Base-by-base conservation (phyloP, 2,113 vertebrate genomes). In the Morone chrysops region DNA sequence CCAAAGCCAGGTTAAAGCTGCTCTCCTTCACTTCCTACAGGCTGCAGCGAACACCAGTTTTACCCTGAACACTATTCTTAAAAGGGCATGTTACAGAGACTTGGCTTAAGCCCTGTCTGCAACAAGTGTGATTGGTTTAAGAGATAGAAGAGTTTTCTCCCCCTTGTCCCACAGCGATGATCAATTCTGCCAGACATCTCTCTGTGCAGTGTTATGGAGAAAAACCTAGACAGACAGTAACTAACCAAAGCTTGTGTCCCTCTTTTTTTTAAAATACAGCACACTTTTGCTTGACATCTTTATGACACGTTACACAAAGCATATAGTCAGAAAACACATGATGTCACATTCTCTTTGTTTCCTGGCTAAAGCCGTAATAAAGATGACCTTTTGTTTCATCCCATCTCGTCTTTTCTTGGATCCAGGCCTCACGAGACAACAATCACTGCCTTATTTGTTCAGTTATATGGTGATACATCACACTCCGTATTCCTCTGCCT, bases 401-500 rank as follows among this genome's bases (percentile, higher is more conserved):
- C 65, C 40, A 9, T 68, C 22, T 17, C 43, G 2, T 76, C 31
- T 36, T 59, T 36, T 51, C 65, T 75, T 78, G 69, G 78, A 67
- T 62, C 59, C 41, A 40, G 56, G 78, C 61, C 66, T 86, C 70
- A 16, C 18, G 11, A 83, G 63, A 80, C 82, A 89, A 94, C 88
- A 94, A 92, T 68, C 25, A n/a, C 68, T 77, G 53, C 85, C 61
- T 93, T 93, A 75, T 91, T 78, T 86, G 20, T 18, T 81, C 47
- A 22, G 48, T 45, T 70, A 5, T 43, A 82, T 59, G 14, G n/a
- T 43, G 18, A 14, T 45, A 45, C 14, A 81, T 41, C 22, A 56
- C 7, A 20, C 36, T 18, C 41, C 12, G 4, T 40, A 8, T 77
- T 43, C 22, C 38, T 36, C 43, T 7, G 40, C 6, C 22, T 57